Conservation (phyloP, 2,888 invertebrate genomes). For the Tanytarsus gracilentus region DNA sequence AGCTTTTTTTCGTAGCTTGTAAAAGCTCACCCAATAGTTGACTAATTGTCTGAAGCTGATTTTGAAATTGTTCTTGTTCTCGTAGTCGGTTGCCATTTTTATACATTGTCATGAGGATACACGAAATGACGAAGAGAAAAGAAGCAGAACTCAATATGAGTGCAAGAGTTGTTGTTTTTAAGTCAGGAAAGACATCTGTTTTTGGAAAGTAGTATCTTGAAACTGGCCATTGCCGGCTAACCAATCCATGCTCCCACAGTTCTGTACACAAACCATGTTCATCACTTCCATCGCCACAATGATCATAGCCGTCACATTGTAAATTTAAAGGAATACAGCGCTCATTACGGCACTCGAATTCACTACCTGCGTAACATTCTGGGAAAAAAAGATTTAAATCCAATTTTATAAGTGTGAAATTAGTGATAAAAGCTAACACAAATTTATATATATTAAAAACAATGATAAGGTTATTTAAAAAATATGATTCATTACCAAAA, state of each 20-base stretch:
- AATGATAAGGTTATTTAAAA: too few relatives aligned
- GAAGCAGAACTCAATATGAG: constrained; percentile 55
- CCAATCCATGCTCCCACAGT: constrained; percentile 49
- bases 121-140: constrained; percentile 52
- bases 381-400: constrained; percentile 31
- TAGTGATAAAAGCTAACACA: not conserved
- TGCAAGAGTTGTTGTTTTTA: constrained; percentile 55
- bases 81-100: constrained; percentile 53
- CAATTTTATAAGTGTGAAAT: not conserved
- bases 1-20: not conserved
- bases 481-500: too few relatives aligned
- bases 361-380: constrained; percentile 59
- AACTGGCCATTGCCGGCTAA: constrained; percentile 54
- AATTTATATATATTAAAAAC: too few relatives aligned
- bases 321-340: constrained; percentile 58
- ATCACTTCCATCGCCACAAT: constrained; percentile 65
- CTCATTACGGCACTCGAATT: constrained; percentile 61
- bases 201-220: constrained; percentile 66
- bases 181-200: constrained; percentile 54
- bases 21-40: constrained; percentile 53
- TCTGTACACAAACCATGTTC: constrained; percentile 53
- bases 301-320: constrained; percentile 66
- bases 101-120: constrained; percentile 54
- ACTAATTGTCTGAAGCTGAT: constrained; percentile 57
- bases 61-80: constrained; percentile 55